Evolutionary conservation across 1,140 invertebrate species (phyloP).

Genomic region (Megathymus violae): DNA sequence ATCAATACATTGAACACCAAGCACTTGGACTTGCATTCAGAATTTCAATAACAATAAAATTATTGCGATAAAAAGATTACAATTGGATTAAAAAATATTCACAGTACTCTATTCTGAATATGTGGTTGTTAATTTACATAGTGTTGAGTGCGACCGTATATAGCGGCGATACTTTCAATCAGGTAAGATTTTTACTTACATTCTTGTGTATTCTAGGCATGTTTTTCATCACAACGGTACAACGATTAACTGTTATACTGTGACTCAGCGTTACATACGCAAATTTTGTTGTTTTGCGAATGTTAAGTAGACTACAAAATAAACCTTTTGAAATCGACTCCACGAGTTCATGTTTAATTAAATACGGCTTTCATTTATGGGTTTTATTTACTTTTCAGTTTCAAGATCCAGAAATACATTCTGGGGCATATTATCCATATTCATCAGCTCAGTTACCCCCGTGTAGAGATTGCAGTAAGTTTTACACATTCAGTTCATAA

Average conservation of each 20-base stretch:
- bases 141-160: conserved; percentile 41
- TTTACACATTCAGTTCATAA: conserved; percentile 59
- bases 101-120: conserved; percentile 6
- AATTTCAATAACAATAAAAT: background rate
- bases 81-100: no score
- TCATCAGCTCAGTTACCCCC: conserved; percentile 41
- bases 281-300: background rate
- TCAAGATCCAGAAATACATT: conserved; percentile 41
- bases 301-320: no score
- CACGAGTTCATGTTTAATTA: no score
- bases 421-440: conserved; percentile 33
- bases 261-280: background rate
- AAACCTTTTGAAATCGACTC: no score
- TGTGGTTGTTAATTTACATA: conserved; percentile 45
- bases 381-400: no score
- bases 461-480: conserved; percentile 71
- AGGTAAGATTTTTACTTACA: conserved; percentile 42
- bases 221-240: background rate
- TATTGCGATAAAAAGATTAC: no score
- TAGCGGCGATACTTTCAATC: conserved; percentile 38
- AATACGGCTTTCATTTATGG: no score
- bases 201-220: conserved; percentile 6
- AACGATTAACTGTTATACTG: background rate
- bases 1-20: conserved; percentile 57
- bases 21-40: conserved; percentile 38